A percentile compares a stretch with the other conserved stretches of the same genome.
Evolutionary conservation across 2,888 invertebrate genomes (phyloP).

Genomic region (Hecatera dysodea): DNA sequence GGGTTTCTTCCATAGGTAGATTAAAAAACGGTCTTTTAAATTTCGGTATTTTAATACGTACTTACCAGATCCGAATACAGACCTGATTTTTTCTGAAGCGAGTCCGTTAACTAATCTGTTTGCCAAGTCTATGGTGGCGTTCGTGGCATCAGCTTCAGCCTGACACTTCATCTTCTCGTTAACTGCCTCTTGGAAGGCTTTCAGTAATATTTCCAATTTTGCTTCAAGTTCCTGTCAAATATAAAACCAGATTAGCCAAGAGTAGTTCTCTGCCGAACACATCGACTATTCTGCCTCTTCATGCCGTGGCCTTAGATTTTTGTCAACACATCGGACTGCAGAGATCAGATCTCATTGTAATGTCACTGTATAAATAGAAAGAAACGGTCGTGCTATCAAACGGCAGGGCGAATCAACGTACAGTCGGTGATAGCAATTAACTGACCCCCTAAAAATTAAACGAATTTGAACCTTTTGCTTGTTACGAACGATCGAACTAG

Average conservation of each 20-base stretch:
- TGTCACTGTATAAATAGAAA: not conserved
- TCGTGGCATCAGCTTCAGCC: conserved; percentile 97
- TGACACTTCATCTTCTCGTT: conserved; percentile 97
- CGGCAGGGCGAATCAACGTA: not conserved
- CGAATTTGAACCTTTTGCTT: no score
- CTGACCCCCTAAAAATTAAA: no score
- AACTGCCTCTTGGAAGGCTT: conserved; percentile 96
- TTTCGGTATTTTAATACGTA: no score
- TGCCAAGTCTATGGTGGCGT: conserved; percentile 96
- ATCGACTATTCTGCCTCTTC: not conserved
- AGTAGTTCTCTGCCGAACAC: not conserved
- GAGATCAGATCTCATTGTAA: not conserved
- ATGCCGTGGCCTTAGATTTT: no score
- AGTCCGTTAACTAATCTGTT: conserved; percentile 97
- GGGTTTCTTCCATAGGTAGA: no score
- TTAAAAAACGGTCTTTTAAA: no score
- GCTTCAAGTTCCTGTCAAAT: conserved; percentile 93
- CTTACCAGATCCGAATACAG: not conserved
- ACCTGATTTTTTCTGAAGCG: conserved; percentile 95
- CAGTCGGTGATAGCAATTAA: no score
- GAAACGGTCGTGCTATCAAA: not conserved
- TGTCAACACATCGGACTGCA: not conserved
- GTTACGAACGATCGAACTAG: no score
- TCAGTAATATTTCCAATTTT: conserved; percentile 94
- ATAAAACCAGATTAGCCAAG: not conserved